phyloP scores from a whole-genome alignment of 2,113 vertebrate genomes.

The Microtus montanus region DNA sequence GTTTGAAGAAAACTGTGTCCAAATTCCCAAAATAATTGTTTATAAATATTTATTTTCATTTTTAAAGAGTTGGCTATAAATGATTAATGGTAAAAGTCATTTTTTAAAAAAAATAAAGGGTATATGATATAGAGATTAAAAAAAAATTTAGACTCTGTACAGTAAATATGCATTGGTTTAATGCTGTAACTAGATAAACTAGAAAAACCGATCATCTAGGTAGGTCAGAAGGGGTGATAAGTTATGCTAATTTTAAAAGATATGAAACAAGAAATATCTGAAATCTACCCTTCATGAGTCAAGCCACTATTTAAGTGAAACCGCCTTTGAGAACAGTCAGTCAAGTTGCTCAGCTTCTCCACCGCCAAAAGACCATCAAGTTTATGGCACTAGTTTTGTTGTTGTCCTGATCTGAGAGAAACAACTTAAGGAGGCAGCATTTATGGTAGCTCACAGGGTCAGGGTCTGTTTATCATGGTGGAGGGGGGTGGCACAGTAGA shows the following conservation, averaged over 20 bases:
- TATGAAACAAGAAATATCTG: neutral
- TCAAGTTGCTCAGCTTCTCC: neutral
- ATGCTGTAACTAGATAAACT: conserved; percentile 7
- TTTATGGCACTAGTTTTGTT: too few species aligned
- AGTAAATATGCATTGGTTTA: conserved; percentile 21
- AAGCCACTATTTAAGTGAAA: neutral
- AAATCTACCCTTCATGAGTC: neutral
- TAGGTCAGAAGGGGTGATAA: neutral
- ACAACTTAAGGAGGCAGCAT: neutral
- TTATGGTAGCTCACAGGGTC: neutral
- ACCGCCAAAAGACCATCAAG: neutral
- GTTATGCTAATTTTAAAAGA: neutral
- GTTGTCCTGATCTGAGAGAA: neutral
- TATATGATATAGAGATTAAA: too few species aligned
- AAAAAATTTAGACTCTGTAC: conserved; percentile 47
- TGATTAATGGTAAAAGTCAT: too few species aligned
- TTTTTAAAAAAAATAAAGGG: too few species aligned
- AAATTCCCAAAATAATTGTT: too few species aligned
- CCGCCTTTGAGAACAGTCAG: neutral
- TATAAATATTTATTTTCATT: too few species aligned
- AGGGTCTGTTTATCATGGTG: neutral
- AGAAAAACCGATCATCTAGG: neutral
- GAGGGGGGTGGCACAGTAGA: too few species aligned
- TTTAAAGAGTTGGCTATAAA: too few species aligned
- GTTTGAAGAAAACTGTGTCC: too few species aligned